Evolutionary conservation across 2,113 vertebrate species (phyloP), one percentile per base, ranked within the genome.

Genomic region (Sebastes fasciatus): DNA sequence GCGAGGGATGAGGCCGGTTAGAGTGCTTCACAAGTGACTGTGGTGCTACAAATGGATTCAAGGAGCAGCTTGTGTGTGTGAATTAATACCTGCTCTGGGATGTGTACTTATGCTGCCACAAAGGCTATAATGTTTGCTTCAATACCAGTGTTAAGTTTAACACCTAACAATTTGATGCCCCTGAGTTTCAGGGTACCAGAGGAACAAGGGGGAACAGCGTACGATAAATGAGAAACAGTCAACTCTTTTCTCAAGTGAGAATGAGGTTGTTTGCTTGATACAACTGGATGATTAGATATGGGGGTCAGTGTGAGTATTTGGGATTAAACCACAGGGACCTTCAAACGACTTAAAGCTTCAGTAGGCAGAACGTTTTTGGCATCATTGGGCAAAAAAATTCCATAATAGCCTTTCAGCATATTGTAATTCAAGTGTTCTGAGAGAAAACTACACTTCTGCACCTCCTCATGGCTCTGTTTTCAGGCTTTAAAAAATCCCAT

Each of bases 71-170:
- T 14, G 34, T 66, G 23, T 77, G 43, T 52, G 72, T 81, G 54
- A 71, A 73, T 79, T 34, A 51, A 58, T 79, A 61, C 58, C 78
- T 73, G 46, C 64, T 82, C 26, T 61, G 58, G 17, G 51, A 49
- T 64, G 19, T 66, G 14, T 34, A 34, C 34, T 55, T 9, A 1
- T 43, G 71, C 48, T 71, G 43, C 26, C 43, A 68, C 52, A 66
- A 48, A 61, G 13, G 16, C 11, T 2, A 0, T 63, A 17, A 60
- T 49, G 23, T 76, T 75, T 3, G 19, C 61, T 58, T 67, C 68
- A 58, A 21, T 11, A 46, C 21, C 46, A 62, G 2, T 72, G 73
- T 74, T 80, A 46, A 64, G 23, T 74, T 51, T 71, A 61, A 68
- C 49, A 70, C 4, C 34, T 17, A 34, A 82, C 26, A 79, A 80